Evolutionary conservation across 2,797 vertebrate species (phyloP), one percentile per base, ranked within the genome.

Genomic region (Linurgus olivaceus): DNA sequence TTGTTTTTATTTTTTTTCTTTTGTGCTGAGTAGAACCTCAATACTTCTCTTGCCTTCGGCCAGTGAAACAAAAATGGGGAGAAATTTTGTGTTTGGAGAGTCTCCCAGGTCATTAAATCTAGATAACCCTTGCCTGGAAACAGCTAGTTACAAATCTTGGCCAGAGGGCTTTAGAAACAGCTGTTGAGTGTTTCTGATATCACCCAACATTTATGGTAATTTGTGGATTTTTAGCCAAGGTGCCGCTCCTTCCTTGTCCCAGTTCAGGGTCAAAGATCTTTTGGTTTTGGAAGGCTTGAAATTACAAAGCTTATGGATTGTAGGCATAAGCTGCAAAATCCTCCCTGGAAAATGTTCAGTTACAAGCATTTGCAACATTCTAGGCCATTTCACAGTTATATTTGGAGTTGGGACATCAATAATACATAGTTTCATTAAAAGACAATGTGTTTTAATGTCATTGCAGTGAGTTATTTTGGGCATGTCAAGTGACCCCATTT

Each of bases 361-460:
- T 74, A 26, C 0, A 3, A 21, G 29, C 26, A 44, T 52, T 79
- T 87, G 33, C 62, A 87, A 50, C 28, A 16, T 91, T 88, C 71
- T 70, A 45, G 88, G 37, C 59, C 42, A 28, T 81, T 95, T 86
- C 38, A 54, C 38, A 54, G 88, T n/a, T 89, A 47, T 82, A 74
- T 94, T 89, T 93, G 72, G 86, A 75, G 48, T 0, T 14, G 24
- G 17, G 42, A 12, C 73, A 90, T 96, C 47, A 88, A 83, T 91
- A 95, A 92, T 90, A 93, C 72, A 93, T 77, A 3, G 23, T 85
- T 90, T 80, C 72, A 70, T 88, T 88, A 97, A 95, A 95, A 94
- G 55, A 45, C n/a, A 75, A 40, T 85, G 72, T 86, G 73, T 47
- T 92, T 94, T 93, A 86, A 66, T 93, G 78, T 92, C 84, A 73